Conservation (phyloP, 1,140 invertebrate genomes). For the Mya arenaria region DNA sequence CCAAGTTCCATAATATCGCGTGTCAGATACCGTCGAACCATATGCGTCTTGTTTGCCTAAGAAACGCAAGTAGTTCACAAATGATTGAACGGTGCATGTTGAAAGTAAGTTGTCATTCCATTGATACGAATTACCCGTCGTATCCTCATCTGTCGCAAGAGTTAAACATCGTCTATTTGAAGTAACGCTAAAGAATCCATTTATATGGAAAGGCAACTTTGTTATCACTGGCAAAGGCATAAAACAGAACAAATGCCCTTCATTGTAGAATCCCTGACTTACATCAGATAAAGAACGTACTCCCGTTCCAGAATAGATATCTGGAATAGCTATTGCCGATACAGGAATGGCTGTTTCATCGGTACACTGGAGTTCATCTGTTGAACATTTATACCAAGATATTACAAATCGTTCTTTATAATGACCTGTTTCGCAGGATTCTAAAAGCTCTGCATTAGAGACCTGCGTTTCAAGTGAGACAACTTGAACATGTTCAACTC, state of each 20-base stretch:
- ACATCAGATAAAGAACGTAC: not conserved
- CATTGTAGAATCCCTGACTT: not conserved
- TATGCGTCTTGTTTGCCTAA: not conserved
- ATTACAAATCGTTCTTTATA: too few relatives aligned
- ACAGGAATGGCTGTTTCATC: too few relatives aligned
- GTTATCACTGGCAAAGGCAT: slow-evolving; percentile 67
- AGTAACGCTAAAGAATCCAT: slow-evolving; percentile 67
- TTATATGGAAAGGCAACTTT: slow-evolving; percentile 65
- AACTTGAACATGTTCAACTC: too few relatives aligned
- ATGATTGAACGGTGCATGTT: slow-evolving; percentile 11
- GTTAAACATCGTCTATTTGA: slow-evolving; percentile 59
- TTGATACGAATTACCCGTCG: not conserved
- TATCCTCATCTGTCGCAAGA: slow-evolving; percentile 12
- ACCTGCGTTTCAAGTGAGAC: too few relatives aligned
- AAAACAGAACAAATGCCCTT: slow-evolving; percentile 66
- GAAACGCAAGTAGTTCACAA: not conserved
- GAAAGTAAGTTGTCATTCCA: not conserved
- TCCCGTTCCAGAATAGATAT: not conserved
- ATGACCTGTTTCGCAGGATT: too few relatives aligned
- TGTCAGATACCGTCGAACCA: not conserved
- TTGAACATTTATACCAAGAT: too few relatives aligned
- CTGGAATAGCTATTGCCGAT: slow-evolving; percentile 22
- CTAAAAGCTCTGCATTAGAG: too few relatives aligned
- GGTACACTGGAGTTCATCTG: too few relatives aligned
- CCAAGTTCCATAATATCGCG: slow-evolving; percentile 20